Conservation (phyloP, 64 coral and sea anemone species). For the Montipora foliosa region DNA sequence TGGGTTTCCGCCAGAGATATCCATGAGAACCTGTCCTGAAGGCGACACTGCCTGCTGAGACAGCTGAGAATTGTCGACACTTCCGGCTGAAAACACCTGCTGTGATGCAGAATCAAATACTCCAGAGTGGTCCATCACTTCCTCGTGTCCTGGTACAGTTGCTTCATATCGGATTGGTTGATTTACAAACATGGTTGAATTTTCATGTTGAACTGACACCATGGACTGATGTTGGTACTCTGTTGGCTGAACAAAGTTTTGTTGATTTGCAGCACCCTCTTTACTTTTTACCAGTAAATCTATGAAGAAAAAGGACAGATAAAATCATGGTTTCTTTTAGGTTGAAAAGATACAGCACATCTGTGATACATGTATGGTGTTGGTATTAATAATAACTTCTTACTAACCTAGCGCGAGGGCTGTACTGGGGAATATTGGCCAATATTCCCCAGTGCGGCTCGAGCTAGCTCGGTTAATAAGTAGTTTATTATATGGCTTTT, state of each 20-base stretch:
- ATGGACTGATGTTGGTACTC: slow-evolving; percentile 6
- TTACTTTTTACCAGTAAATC: slow-evolving; percentile 21
- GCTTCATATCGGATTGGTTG: background rate
- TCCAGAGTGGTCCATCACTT: slow-evolving; percentile 46
- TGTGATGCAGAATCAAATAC: slow-evolving; percentile 1
- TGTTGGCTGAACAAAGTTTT: slow-evolving; percentile 7
- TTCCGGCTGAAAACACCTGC: background rate
- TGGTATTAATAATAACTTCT: too few species aligned
- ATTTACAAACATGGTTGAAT: slow-evolving; percentile 9
- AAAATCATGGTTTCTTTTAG: too few species aligned
- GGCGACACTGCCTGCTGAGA: background rate
- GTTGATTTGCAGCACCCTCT: slow-evolving; percentile 28
- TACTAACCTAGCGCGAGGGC: too few species aligned
- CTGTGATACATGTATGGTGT: too few species aligned
- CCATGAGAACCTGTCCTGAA: slow-evolving; percentile 36
- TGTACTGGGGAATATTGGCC: too few species aligned
- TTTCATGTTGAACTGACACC: background rate
- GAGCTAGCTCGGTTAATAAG: too few species aligned
- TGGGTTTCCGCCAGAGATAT: slow-evolving; percentile 21
- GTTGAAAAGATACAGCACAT: too few species aligned
- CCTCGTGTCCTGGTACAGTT: slow-evolving; percentile 24
- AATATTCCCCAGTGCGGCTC: too few species aligned
- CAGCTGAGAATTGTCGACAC: slow-evolving; percentile 18
- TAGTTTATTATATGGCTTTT: too few species aligned
- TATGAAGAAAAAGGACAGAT: background rate